These are phyloP conservation scores for Catocala nupta DNA, from an alignment of 2,888 invertebrate genomes.

Conservation along the genomic window DNA sequence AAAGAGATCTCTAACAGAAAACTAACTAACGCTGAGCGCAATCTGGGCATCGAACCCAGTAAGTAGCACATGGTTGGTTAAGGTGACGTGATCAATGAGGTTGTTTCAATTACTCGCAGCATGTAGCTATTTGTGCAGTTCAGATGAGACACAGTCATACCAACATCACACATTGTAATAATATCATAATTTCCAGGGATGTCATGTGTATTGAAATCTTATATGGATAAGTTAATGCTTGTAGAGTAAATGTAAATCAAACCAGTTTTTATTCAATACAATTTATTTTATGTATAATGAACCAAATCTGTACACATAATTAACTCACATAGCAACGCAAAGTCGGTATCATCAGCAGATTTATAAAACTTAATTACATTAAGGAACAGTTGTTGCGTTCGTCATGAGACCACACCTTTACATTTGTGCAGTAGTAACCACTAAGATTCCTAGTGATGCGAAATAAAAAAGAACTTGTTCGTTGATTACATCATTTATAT, in stretches of 20 bases:
- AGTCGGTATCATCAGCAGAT: conserved; percentile 23
- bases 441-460: conserved; percentile 13
- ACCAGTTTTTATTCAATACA: conserved; percentile 44
- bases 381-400: conserved; percentile 26
- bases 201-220: no score
- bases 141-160: no score
- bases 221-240: not conserved
- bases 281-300: conserved; percentile 53
- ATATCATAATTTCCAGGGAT: no score
- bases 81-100: no score
- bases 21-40: no score
- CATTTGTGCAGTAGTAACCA: conserved; percentile 42
- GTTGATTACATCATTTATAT: no score
- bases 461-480: not conserved
- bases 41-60: no score
- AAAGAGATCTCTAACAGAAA: no score
- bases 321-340: conserved; percentile 33
- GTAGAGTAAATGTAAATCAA: conserved; percentile 28
- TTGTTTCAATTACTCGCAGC: no score
- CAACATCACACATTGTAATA: no score
- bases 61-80: no score
- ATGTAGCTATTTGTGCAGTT: no score
- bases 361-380: conserved; percentile 28
- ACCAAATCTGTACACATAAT: conserved; percentile 47
- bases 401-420: conserved; percentile 26